Percentiles rank a stretch among this genome's conserved stretches.
These are phyloP conservation scores for Caenorhabditis sinica DNA, from an alignment of 2,888 invertebrate genomes.

Conservation along the genomic window DNA sequence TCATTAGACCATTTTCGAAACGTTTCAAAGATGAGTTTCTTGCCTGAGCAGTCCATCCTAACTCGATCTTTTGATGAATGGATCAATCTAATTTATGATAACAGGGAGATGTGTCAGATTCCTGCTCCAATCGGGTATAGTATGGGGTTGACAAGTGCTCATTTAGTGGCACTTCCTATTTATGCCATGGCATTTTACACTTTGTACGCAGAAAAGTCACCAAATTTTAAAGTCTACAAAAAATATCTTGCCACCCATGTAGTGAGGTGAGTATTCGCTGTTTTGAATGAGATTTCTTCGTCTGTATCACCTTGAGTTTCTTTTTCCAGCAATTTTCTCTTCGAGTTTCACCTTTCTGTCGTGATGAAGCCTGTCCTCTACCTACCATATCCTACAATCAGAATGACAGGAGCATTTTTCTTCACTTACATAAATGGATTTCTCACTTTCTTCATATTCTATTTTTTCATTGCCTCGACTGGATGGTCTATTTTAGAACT, in stretches of 20 bases:
- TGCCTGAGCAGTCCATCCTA: constrained; percentile 45
- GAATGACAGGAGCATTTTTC: constrained; percentile 43
- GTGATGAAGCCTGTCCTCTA: constrained; percentile 55
- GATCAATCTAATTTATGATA: constrained; percentile 49
- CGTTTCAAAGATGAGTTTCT: constrained; percentile 43
- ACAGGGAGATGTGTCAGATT: constrained; percentile 46
- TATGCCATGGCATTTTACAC: constrained; percentile 52
- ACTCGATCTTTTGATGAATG: constrained; percentile 44
- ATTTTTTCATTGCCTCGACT: constrained; percentile 35
- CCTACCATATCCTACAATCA: constrained; percentile 38
- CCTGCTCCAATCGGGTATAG: constrained; percentile 49
- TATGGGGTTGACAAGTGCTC: constrained; percentile 42
- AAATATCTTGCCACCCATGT: constrained; percentile 52
- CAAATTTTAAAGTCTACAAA: constrained; percentile 51
- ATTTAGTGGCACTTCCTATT: constrained; percentile 58
- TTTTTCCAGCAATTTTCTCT: constrained; percentile 50
- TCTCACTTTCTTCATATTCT: constrained; percentile 43
- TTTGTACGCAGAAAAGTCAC: constrained; percentile 41
- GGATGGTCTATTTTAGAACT: constrained; percentile 57
- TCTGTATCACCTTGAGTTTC: background rate
- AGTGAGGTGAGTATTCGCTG: constrained; percentile 23
- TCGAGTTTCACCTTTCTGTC: constrained; percentile 47
- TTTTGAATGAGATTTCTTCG: no score
- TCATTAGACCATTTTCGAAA: background rate
- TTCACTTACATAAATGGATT: constrained; percentile 48